Percentiles rank a stretch among this genome's conserved stretches.
phyloP scores from a whole-genome alignment of 2,113 vertebrate genomes.

The Burhinus oedicnemus region DNA sequence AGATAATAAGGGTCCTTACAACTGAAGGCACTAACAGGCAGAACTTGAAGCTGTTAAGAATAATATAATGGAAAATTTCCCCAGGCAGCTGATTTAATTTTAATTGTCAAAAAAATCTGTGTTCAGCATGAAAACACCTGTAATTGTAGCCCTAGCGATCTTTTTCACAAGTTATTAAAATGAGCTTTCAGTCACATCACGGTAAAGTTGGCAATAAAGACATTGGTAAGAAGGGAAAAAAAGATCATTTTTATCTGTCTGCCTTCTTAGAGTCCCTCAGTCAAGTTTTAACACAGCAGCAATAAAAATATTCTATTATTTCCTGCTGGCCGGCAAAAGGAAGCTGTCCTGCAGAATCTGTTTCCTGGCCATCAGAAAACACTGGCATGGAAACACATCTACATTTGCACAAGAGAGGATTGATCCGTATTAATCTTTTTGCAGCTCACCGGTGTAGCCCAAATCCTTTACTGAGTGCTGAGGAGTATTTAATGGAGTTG shows the following conservation, averaged over 20 bases:
- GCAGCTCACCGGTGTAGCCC: background rate
- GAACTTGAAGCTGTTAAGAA: constrained; percentile 10
- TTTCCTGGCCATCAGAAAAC: constrained; percentile 35
- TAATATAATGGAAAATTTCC: constrained; percentile 35
- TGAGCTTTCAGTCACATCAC: background rate
- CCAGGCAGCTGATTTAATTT: constrained; percentile 24
- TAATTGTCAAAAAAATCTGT: constrained; percentile 23
- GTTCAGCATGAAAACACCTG: background rate
- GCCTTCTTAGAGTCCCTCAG: background rate
- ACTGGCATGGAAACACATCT: background rate
- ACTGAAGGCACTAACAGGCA: background rate
- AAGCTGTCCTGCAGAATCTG: constrained; percentile 41
- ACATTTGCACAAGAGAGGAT: background rate
- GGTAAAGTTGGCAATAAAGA: background rate
- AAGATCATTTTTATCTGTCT: background rate
- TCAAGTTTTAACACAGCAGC: background rate
- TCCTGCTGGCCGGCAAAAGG: background rate
- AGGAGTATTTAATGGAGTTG: constrained; percentile 10
- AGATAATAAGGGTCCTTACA: background rate
- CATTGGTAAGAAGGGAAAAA: background rate
- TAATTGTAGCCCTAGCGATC: background rate
- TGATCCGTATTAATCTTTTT: background rate
- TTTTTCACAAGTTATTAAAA: constrained; percentile 14
- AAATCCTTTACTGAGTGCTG: constrained; percentile 8
- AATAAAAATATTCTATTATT: constrained; percentile 56